Conservation (phyloP, 2,888 invertebrate genomes). For the Chelonus formosanus region DNA sequence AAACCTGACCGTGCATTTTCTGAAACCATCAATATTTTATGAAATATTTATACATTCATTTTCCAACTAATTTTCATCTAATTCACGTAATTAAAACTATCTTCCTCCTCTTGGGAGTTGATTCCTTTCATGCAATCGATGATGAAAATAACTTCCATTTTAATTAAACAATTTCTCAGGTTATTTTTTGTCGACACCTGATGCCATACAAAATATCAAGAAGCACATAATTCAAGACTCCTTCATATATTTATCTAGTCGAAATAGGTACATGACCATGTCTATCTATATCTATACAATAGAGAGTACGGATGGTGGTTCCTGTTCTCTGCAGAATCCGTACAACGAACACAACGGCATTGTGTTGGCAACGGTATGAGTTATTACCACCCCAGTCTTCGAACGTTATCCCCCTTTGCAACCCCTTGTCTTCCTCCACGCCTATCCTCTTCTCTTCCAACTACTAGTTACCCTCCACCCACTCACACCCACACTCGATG, state of each 20-base stretch:
- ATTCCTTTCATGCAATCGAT: no score
- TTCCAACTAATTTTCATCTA: no score
- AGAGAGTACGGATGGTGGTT: constrained; percentile 36
- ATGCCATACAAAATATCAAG: constrained; percentile 14
- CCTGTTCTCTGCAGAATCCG: constrained; percentile 61
- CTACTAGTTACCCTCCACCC: constrained; percentile 36
- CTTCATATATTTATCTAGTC: constrained; percentile 23
- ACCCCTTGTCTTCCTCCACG: constrained; percentile 40
- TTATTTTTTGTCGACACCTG: not conserved
- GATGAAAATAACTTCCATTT: no score
- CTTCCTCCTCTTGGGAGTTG: no score
- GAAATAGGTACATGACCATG: constrained; percentile 25
- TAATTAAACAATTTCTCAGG: not conserved
- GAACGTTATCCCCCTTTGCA: constrained; percentile 36
- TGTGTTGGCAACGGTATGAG: constrained; percentile 60
- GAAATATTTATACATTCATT: no score
- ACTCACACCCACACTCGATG: constrained; percentile 39
- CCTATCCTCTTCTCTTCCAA: constrained; percentile 39
- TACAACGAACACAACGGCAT: constrained; percentile 61
- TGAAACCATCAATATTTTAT: no score
- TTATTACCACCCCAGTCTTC: constrained; percentile 57
- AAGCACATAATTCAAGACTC: constrained; percentile 5
- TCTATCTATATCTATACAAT: constrained; percentile 9
- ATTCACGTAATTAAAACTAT: no score
- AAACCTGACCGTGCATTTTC: no score